phyloP scores from a whole-genome alignment of 2,797 vertebrate species.

The Sebastes dallii region DNA sequence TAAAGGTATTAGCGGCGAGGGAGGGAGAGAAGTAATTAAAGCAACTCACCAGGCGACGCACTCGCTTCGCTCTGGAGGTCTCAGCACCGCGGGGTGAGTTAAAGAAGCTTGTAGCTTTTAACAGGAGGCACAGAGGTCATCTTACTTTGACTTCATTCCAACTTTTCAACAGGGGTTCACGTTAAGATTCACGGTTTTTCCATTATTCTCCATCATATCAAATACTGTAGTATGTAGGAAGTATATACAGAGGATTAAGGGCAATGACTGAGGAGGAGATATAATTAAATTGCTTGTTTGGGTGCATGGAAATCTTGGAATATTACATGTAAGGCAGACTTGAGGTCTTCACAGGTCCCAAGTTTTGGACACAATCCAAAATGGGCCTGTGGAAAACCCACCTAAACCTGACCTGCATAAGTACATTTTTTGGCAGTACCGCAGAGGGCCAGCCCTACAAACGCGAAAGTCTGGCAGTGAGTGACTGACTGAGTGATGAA shows the following conservation, averaged over 20 bases:
- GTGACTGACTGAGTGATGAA: too few relatives aligned
- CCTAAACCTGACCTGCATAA: not conserved
- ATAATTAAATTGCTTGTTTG: not conserved
- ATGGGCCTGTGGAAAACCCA: not conserved
- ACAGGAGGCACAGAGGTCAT: constrained; percentile 59
- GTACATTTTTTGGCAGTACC: too few relatives aligned
- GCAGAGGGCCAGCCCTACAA: too few relatives aligned
- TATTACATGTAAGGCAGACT: not conserved
- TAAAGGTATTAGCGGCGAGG: constrained; percentile 74
- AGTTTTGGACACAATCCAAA: not conserved
- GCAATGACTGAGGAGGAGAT: not conserved
- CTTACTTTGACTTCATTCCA: constrained; percentile 47
- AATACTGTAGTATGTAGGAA: not conserved
- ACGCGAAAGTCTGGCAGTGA: too few relatives aligned
- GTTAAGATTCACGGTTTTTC: not conserved
- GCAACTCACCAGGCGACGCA: constrained; percentile 63
- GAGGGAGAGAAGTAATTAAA: constrained; percentile 78
- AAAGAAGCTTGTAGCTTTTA: constrained; percentile 58
- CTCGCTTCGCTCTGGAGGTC: constrained; percentile 66
- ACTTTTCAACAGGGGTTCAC: constrained; percentile 37
- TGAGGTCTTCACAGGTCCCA: not conserved
- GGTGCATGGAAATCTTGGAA: not conserved
- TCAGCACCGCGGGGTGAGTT: constrained; percentile 57
- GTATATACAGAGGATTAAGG: not conserved
- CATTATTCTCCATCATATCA: not conserved